phyloP scores from a whole-genome alignment of 1,140 invertebrate genomes.

The Temnothorax longispinosus region DNA sequence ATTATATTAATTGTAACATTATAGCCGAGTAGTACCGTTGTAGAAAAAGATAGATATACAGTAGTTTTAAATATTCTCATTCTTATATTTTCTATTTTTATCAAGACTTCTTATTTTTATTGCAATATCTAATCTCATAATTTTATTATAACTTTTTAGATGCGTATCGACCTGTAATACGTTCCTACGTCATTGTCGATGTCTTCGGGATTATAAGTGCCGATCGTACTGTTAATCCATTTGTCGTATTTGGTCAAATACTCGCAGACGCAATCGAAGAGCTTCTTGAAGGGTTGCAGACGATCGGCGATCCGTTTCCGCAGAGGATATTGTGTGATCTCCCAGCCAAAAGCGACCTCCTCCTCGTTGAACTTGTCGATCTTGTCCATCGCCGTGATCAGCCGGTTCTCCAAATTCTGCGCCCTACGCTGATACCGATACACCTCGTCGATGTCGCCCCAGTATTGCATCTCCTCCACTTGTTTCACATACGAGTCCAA shows the following conservation, averaged over 20 bases:
- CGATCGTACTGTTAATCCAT: constrained; percentile 94
- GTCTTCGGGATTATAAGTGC: constrained; percentile 93
- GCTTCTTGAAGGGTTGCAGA: constrained; percentile 92
- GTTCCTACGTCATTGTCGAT: constrained; percentile 93
- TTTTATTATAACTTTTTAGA: neutral
- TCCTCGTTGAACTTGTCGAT: constrained; percentile 97
- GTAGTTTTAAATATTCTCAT: neutral
- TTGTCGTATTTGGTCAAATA: constrained; percentile 93
- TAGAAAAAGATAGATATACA: neutral
- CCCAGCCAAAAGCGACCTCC: constrained; percentile 95
- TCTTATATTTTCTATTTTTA: neutral
- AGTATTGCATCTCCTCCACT: constrained; percentile 94
- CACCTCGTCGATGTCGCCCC: constrained; percentile 94
- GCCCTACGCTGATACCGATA: constrained; percentile 93
- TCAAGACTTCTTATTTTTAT: neutral
- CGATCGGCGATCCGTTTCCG: constrained; percentile 91
- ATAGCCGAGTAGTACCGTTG: neutral
- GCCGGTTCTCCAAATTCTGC: constrained; percentile 89
- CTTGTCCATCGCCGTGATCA: constrained; percentile 90
- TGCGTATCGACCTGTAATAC: constrained; percentile 56
- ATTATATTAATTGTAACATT: neutral
- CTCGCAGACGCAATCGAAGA: constrained; percentile 95
- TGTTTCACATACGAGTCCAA: constrained; percentile 92
- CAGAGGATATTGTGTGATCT: constrained; percentile 95
- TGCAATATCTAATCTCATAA: neutral